Base-by-base conservation (phyloP, 1,140 invertebrate species). In the Camponotus floridanus region DNA sequence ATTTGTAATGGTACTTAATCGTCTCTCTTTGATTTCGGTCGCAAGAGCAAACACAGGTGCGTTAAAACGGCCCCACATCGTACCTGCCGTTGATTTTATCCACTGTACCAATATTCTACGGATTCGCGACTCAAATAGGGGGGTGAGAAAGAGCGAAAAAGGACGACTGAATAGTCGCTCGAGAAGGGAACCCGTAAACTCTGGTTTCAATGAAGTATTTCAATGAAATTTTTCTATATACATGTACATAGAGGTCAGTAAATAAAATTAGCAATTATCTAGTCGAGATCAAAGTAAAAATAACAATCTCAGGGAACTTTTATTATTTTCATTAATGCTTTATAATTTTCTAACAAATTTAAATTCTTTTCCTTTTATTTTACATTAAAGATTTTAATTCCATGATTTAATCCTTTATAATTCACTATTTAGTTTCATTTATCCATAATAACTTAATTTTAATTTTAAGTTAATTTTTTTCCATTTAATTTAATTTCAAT, bases 41-140 rank as follows among this genome's bases (percentile, higher is more conserved):
- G 93, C 85, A 86, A 90, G 93, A 90, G 93, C 89, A 95, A 95
- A 95, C 93, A 95, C 94, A 95, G 94, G 94, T 95, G 94, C 87
- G 84, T 48, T 7, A 18, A 85, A 55, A 74, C 26, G 21, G 45
- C 31, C 55, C 36, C 8, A 7, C 51, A 13, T 64, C 36, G 73
- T 78, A 64, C 59, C 73, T 85, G 59, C 55, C 80, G 62, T n/a
- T 36, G 62, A 36, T 59, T 61, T 13, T 7, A 85, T 48, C 33
- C 45, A 45, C 45, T 48, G 36, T 39, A 78, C 73, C 45, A 67
- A 48, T 65, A 76, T 67, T 51, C 80, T 67, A 39, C 61, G 85
- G 74, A 64, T 83, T 83, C 85, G 31, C 78, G n/a, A 67, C 36
- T 78, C 67, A 13, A 70, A 45, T 61, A 67, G 42, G 45, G 45